These are phyloP conservation scores for Elephantulus edwardii DNA, from an alignment of 2,113 vertebrate species.

Conservation along the genomic window DNA sequence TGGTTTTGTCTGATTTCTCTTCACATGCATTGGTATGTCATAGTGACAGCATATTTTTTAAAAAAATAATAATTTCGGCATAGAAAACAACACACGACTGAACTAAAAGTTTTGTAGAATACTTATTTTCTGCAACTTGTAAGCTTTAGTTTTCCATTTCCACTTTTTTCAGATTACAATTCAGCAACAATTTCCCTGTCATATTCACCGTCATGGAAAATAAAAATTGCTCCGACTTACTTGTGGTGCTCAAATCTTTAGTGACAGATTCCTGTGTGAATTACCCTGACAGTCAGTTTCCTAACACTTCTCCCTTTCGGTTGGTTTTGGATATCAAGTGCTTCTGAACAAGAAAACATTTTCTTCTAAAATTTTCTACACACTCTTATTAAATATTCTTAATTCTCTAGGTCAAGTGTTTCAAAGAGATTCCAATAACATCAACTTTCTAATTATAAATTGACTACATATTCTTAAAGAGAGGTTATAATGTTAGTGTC, in stretches of 20 bases:
- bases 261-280: slow-evolving; percentile 44
- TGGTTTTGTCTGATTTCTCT: background rate
- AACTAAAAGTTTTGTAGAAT: slow-evolving; percentile 56
- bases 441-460: slow-evolving; percentile 16
- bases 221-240: slow-evolving; percentile 52
- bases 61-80: background rate
- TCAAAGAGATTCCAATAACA: background rate
- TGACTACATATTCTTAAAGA: slow-evolving; percentile 29
- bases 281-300: background rate
- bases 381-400: background rate
- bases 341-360: background rate
- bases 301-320: background rate
- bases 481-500: background rate
- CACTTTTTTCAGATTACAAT: slow-evolving; percentile 57
- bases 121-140: slow-evolving; percentile 33
- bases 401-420: background rate
- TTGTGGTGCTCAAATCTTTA: slow-evolving; percentile 9
- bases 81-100: slow-evolving; percentile 22
- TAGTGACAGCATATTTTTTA: background rate
- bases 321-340: background rate
- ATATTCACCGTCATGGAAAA: slow-evolving; percentile 46
- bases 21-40: background rate
- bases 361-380: slow-evolving; percentile 1
- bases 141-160: background rate
- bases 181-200: slow-evolving; percentile 39